A percentile compares a stretch with the other conserved stretches of the same genome.
phyloP scores from a whole-genome alignment of 2,113 vertebrate genomes.

The Etia nguti region DNA sequence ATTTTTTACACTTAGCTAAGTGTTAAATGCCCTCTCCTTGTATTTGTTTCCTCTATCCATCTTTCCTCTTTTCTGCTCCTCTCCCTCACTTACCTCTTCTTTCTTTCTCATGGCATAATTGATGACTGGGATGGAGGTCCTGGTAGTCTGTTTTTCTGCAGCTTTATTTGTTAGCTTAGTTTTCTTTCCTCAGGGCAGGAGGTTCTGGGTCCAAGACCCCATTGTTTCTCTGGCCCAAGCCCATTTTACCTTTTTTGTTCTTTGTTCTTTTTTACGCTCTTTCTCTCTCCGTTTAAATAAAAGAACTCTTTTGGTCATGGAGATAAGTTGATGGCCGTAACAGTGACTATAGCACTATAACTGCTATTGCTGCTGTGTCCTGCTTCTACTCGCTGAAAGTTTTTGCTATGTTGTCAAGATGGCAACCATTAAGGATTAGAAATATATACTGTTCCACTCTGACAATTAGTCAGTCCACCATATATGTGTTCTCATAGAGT shows the following conservation, averaged over 20 bases:
- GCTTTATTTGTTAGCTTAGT: not conserved
- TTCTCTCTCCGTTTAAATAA: not conserved
- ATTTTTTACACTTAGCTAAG: not conserved
- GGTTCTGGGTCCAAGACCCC: not conserved
- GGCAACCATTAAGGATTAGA: not conserved
- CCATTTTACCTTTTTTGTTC: not conserved
- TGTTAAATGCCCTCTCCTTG: not conserved
- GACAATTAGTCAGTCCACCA: not conserved
- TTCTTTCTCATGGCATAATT: not conserved
- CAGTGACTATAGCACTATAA: not conserved
- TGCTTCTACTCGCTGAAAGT: not conserved
- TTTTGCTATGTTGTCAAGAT: not conserved
- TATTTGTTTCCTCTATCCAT: not conserved
- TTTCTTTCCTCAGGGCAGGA: not conserved
- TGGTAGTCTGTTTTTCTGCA: not conserved
- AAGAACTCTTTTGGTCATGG: not conserved
- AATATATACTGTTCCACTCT: not conserved
- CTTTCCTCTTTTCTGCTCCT: not conserved
- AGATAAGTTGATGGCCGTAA: not conserved
- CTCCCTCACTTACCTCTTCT: not conserved
- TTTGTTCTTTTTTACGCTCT: not conserved
- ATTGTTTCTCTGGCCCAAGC: not conserved
- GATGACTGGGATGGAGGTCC: not conserved
- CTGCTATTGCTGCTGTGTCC: not conserved
- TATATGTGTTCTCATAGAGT: not conserved